Evolutionary conservation across 2,113 vertebrate species (phyloP), one percentile per base, ranked within the genome.

Genomic region (Alligator mississippiensis): DNA sequence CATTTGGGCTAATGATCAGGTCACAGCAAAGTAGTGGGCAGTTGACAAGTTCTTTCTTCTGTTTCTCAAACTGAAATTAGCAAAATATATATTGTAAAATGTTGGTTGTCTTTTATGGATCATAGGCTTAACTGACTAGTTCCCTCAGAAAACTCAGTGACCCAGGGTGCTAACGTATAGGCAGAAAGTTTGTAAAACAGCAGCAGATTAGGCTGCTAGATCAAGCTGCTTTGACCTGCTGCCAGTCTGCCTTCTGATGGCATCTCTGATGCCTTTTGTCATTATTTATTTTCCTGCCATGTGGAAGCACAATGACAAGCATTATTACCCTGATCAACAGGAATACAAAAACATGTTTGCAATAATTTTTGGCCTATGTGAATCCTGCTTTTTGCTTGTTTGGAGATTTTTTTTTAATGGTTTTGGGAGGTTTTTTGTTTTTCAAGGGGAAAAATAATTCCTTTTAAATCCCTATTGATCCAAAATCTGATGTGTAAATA

Each of bases 31-130:
- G 79, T 11, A 27, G 55, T 54, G 80, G 19, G 74, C 62, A 11
- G 22, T n/a, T 0, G 0, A 68, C 9, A 54, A 81, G 28, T 24
- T 80, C 88, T 95, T 34, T 90, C 77, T 62, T 96, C 57, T 85
- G 25, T 78, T 95, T 94, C 76, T 66, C 79, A 81, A 21, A 28
- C 12, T 82, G 30, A 90, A 95, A 95, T 92, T 88, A 90, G 75
- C 30, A 81, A 85, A 89, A 92, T 84, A 58, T 15, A 19, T 75
- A n/a, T 77, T 59, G 15, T 59, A 57, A 77, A 88, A 93, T 82
- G 27, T 60, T 55, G 4, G 54, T 77, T 92, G 21, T 93, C 66
- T 76, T 96, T 94, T 87, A 70, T 54, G 63, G 21, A 68, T 88
- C 62, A n/a, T 60, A 27, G 78, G 72, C n/a, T 80, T 54, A 16